Conservation (phyloP, 2,888 invertebrate genomes). For the Maniola hyperantus region DNA sequence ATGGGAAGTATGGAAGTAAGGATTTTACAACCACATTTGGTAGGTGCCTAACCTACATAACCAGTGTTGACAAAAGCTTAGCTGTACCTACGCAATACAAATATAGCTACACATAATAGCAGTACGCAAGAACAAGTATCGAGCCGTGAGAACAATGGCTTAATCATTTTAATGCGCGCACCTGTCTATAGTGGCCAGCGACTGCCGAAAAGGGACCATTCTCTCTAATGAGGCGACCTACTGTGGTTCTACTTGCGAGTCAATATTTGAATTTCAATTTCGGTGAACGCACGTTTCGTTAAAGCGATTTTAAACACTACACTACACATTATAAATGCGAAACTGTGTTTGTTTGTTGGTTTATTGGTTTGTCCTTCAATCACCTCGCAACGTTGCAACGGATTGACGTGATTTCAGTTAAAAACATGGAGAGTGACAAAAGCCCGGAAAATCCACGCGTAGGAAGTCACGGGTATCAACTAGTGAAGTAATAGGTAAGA, state of each 20-base stretch:
- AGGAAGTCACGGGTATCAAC: too few species aligned
- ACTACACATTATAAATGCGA: too few species aligned
- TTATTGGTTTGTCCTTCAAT: too few species aligned
- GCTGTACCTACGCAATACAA: background rate
- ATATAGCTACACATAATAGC: background rate
- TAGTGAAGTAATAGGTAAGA: too few species aligned
- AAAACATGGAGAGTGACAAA: too few species aligned
- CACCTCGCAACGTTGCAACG: too few species aligned
- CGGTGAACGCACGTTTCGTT: background rate
- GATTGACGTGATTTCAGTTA: too few species aligned
- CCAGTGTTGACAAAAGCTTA: background rate
- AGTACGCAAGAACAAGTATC: conserved; percentile 16
- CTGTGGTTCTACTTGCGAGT: background rate
- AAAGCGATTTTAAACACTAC: too few species aligned
- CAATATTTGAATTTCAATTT: conserved; percentile 5
- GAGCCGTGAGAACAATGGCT: conserved; percentile 35
- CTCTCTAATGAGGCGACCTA: conserved; percentile 24
- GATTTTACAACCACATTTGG: too few species aligned
- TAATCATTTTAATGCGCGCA: conserved; percentile 33
- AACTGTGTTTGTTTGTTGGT: too few species aligned
- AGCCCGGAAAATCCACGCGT: too few species aligned
- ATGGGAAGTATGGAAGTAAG: too few species aligned
- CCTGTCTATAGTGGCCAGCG: conserved; percentile 15
- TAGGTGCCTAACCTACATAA: background rate
- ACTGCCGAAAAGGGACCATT: conserved; percentile 15